phyloP scores from a whole-genome alignment of 1,140 invertebrate species.

The Drosophila suzukii region DNA sequence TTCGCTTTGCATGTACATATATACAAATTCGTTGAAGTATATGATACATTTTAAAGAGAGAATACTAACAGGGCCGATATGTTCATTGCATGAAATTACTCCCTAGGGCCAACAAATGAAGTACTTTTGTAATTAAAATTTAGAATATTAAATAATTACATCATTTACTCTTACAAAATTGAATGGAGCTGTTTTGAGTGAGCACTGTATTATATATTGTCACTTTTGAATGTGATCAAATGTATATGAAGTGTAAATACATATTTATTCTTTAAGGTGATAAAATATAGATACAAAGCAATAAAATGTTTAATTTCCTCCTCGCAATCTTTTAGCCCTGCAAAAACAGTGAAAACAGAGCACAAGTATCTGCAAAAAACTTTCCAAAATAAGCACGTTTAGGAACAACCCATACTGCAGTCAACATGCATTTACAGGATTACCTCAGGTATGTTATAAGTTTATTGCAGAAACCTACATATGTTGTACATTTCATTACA shows the following conservation, averaged over 20 bases:
- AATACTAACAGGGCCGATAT: too few species aligned
- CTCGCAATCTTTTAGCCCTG: background rate
- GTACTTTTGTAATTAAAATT: background rate
- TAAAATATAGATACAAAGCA: background rate
- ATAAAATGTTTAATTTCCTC: background rate
- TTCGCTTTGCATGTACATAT: background rate
- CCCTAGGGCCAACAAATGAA: background rate
- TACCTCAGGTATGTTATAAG: conserved; percentile 42
- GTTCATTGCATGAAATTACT: background rate
- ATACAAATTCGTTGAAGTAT: too few species aligned
- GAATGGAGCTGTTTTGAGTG: background rate
- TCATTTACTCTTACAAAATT: background rate
- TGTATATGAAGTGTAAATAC: background rate
- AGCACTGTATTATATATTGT: background rate
- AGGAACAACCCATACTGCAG: background rate
- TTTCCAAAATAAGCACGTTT: background rate
- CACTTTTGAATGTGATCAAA: background rate
- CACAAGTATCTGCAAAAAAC: background rate
- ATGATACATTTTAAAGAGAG: too few species aligned
- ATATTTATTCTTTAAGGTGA: background rate
- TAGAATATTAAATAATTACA: background rate
- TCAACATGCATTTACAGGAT: conserved; percentile 67
- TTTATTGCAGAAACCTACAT: too few species aligned
- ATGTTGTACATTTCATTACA: too few species aligned
- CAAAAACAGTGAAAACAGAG: background rate